Conservation (phyloP, 2,888 invertebrate genomes). For the Brachyptera putata region DNA sequence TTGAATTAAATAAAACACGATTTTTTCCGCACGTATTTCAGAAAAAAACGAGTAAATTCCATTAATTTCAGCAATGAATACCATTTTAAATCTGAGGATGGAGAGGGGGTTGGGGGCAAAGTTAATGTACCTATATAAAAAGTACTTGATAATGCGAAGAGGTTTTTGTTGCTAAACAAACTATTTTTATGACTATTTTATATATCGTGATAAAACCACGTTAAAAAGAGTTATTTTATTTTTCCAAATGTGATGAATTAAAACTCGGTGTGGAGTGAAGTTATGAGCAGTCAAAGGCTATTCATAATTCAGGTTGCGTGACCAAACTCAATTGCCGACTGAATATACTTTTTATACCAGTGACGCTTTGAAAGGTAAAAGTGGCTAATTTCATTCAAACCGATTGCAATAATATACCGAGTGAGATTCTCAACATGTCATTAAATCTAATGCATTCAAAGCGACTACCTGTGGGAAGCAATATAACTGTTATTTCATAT, state of each 20-base stretch:
- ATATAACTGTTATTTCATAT: not conserved
- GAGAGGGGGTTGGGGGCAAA: too few relatives aligned
- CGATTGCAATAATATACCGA: conserved; percentile 2
- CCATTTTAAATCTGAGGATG: too few relatives aligned
- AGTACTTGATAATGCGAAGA: too few relatives aligned
- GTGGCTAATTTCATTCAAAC: conserved; percentile 9
- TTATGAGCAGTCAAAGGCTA: conserved; percentile 4
- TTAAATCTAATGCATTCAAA: not conserved
- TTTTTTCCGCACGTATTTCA: too few relatives aligned
- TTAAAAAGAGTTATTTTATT: not conserved
- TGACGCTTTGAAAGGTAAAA: conserved; percentile 1
- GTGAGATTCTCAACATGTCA: not conserved
- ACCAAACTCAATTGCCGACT: not conserved
- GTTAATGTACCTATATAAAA: too few relatives aligned
- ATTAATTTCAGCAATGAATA: too few relatives aligned
- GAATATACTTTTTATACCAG: not conserved
- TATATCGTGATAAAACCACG: conserved; percentile 2
- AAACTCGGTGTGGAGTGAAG: conserved; percentile 3
- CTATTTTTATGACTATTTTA: too few relatives aligned
- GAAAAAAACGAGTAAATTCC: too few relatives aligned
- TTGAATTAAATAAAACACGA: too few relatives aligned
- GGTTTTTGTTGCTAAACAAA: too few relatives aligned
- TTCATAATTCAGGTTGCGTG: conserved; percentile 11
- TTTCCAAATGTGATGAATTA: conserved; percentile 13
- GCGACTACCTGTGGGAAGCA: not conserved